Base-by-base conservation (phyloP, 2,113 vertebrate genomes). In the Equus quagga region DNA sequence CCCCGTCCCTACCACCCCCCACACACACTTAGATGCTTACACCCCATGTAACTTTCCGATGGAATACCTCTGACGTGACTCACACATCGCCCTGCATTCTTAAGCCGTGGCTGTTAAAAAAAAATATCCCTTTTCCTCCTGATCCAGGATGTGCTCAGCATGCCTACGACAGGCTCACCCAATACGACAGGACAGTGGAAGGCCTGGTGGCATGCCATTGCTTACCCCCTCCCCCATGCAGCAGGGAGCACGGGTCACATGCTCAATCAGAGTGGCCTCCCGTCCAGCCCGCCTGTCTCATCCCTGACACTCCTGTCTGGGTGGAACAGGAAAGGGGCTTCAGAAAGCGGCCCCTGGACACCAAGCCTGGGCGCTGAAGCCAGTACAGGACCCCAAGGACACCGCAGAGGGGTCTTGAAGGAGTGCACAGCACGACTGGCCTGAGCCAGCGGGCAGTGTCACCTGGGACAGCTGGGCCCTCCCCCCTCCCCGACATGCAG, bases 381-480 rank as follows among this genome's bases (percentile, higher is more conserved):
- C 17, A 6, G 24, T 67, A 24, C 0, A 2, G 6, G 18, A 13
- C 23, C 73, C 41, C 19, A 14, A 31, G 31, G 62, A 15, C 64
- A 14, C 0, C 5, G 41, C 51, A 13, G 23, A 12, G 18, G 73
- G 44, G 33, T 21, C 1, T 0, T 8, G 11, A 24, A 54, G 41
- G 31, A 5, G 51, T 3, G 0, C 15, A 2, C 18, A 2, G 58
- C 44, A 0, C 5, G 4, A 0, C 19, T 24, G 65, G 54, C 62
- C 11, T 15, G 19, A 14, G 81, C 26, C 0, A 18, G 4, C 0
- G 9, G n/a, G 28, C 33, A 8, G 5, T 0, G 36, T 1, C 73
- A 1, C 49, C 10, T 4, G 8, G 19, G 84, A 44, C 28, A 3
- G 36, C 72, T 5, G 54, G 36, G n/a, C 28, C 64, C 56, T 24